Evolutionary conservation across 2,797 vertebrate genomes (phyloP).

Genomic region (Paramormyrops hopkinsi): DNA sequence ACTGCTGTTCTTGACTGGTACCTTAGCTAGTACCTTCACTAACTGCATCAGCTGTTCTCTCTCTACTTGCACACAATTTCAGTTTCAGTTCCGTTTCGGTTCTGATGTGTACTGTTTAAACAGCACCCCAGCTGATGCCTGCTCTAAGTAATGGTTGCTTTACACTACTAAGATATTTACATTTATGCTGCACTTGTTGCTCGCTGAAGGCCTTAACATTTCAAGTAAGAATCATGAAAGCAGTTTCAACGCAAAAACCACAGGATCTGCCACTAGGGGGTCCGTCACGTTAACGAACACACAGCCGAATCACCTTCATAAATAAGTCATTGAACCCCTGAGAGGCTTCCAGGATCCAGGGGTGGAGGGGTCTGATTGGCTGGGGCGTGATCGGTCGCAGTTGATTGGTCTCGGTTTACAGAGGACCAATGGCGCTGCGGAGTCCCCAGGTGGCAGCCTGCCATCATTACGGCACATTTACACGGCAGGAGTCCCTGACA

Average conservation of each 20-base stretch:
- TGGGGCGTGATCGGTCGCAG: not conserved
- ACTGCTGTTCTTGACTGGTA: not conserved
- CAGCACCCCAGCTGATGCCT: not conserved
- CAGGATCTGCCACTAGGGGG: not conserved
- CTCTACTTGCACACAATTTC: not conserved
- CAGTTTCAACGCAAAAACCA: not conserved
- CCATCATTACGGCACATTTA: conserved; percentile 1
- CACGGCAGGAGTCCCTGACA: not conserved
- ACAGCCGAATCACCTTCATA: conserved; percentile 19
- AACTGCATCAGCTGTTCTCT: not conserved
- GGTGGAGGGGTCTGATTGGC: conserved; percentile 9
- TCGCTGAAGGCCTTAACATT: not conserved
- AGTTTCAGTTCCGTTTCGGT: not conserved
- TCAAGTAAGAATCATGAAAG: not conserved
- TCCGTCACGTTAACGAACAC: conserved; percentile 21
- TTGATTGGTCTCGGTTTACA: not conserved
- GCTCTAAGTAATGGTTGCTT: not conserved
- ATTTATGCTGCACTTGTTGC: not conserved
- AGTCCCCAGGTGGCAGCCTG: not conserved
- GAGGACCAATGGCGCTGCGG: not conserved
- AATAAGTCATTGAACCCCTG: conserved; percentile 31
- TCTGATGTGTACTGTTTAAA: not conserved
- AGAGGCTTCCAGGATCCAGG: not conserved
- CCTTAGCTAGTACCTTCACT: not conserved
- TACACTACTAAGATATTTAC: not conserved